These are phyloP conservation scores for Cremastobaeus sp. DNA, from an alignment of 2,888 invertebrate species.

Conservation along the genomic window DNA sequence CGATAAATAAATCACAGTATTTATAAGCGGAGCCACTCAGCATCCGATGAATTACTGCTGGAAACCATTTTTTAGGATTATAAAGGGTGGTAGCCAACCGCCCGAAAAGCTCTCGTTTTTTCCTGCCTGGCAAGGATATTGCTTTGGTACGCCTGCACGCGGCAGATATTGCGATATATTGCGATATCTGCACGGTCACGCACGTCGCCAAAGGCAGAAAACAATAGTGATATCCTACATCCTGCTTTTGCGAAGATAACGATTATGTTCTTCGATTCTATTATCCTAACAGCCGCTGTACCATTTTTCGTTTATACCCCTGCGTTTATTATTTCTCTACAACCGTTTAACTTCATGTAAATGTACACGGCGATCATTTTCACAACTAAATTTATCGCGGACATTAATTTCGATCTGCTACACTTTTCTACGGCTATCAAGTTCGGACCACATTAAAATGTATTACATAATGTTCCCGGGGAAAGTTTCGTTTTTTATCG, in stretches of 20 bases:
- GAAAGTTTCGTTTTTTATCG: conserved; percentile 27
- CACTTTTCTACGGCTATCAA: too few relatives aligned
- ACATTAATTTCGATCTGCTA: too few relatives aligned
- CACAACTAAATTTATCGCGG: too few relatives aligned
- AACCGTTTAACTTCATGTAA: conserved; percentile 5
- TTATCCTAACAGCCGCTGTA: conserved; percentile 36
- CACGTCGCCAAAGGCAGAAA: conserved; percentile 49
- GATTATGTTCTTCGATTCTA: conserved; percentile 35
- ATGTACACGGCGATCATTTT: background rate
- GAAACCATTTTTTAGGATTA: conserved; percentile 69
- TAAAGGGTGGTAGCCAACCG: conserved; percentile 58
- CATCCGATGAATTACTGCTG: conserved; percentile 65
- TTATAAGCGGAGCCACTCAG: conserved; percentile 63
- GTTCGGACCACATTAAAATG: background rate
- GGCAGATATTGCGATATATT: conserved; percentile 57
- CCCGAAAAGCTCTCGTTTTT: conserved; percentile 54
- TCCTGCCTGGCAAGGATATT: conserved; percentile 56
- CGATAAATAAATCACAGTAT: conserved; percentile 68
- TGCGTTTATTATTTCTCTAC: conserved; percentile 2
- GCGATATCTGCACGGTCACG: conserved; percentile 52
- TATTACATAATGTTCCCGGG: background rate
- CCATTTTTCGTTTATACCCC: conserved; percentile 14
- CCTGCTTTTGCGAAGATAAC: conserved; percentile 40
- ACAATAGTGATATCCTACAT: conserved; percentile 50
- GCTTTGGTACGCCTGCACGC: conserved; percentile 45